Conservation (phyloP, 2,888 invertebrate genomes). For the Synanthedon tipuliformis region DNA sequence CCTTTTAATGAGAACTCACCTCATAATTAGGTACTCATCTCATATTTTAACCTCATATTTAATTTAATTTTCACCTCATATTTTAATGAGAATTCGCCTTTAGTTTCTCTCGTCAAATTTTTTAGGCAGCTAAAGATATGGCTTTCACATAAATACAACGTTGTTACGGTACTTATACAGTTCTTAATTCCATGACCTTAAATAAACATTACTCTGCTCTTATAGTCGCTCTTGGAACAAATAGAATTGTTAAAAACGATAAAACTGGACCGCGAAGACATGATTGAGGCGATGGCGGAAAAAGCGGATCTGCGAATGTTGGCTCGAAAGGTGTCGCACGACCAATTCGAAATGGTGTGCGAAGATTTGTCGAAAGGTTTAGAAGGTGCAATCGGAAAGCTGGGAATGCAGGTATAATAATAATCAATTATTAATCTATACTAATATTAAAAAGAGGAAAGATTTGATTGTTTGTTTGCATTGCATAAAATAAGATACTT, state of each 20-base stretch:
- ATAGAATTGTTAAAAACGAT: conserved; percentile 73
- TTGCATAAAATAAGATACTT: too few relatives aligned
- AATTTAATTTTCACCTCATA: too few relatives aligned
- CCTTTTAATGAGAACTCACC: too few relatives aligned
- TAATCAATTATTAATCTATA: too few relatives aligned
- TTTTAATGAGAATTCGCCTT: too few relatives aligned
- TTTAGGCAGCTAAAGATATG: too few relatives aligned
- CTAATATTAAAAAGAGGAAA: too few relatives aligned
- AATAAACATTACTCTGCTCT: not conserved
- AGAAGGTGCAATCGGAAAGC: conserved; percentile 73
- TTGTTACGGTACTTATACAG: not conserved
- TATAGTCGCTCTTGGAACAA: conserved; percentile 73
- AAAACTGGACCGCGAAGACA: conserved; percentile 78
- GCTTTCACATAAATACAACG: too few relatives aligned
- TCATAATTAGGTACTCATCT: too few relatives aligned
- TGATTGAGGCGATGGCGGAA: conserved; percentile 78
- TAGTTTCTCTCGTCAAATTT: too few relatives aligned
- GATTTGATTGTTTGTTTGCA: too few relatives aligned
- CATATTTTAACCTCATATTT: too few relatives aligned
- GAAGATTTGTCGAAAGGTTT: conserved; percentile 74
- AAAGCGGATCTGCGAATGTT: conserved; percentile 79
- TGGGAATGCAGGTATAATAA: conserved; percentile 65
- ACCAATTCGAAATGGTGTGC: conserved; percentile 77
- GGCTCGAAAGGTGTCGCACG: conserved; percentile 79
- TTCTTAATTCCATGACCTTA: not conserved